Evolutionary conservation across 1,140 invertebrate species (phyloP).

Genomic region (Conus ventricosus): DNA sequence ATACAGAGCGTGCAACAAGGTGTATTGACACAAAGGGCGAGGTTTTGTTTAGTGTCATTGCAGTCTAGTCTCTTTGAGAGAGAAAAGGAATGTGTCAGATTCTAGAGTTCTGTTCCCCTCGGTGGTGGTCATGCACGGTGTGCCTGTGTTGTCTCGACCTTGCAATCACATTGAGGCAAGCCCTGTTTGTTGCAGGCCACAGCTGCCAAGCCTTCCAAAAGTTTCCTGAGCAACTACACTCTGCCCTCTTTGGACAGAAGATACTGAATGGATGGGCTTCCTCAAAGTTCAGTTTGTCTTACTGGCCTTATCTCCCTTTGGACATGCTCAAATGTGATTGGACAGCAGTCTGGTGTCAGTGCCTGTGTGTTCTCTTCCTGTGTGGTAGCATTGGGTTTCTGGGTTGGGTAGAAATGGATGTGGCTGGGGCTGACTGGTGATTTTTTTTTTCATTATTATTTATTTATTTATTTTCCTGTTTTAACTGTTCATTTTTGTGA

Average conservation of each 20-base stretch:
- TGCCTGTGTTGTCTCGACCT: too few species aligned
- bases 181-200: conserved; percentile 30
- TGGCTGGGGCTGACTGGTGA: too few species aligned
- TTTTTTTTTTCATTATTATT: too few species aligned
- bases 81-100: too few species aligned
- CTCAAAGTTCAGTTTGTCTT: not conserved
- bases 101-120: not conserved
- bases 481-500: too few species aligned
- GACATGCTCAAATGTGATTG: conserved; percentile 11
- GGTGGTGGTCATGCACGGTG: too few species aligned
- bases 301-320: not conserved
- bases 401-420: not conserved
- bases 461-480: too few species aligned
- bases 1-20: too few species aligned
- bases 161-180: not conserved
- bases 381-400: not conserved
- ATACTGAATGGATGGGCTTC: conserved; percentile 24
- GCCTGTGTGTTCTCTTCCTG: not conserved
- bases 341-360: not conserved
- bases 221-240: conserved; percentile 60
- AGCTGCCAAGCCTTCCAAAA: conserved; percentile 45
- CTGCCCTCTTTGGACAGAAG: conserved; percentile 60
- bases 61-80: too few species aligned
- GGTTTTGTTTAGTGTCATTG: too few species aligned
- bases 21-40: too few species aligned